phyloP scores from a whole-genome alignment of 2,113 vertebrate species.

The Sciurus niger region DNA sequence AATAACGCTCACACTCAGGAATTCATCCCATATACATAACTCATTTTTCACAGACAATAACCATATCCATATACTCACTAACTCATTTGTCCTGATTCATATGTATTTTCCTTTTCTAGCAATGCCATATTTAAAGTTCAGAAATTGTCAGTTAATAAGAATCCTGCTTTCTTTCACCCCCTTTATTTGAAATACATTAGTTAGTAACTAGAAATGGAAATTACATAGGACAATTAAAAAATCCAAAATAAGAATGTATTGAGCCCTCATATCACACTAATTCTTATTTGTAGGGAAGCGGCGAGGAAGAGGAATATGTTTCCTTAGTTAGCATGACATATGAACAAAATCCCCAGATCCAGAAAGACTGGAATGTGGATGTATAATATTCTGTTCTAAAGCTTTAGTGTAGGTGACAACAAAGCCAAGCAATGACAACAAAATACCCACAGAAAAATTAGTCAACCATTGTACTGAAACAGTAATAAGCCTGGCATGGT shows the following conservation, averaged over 20 bases:
- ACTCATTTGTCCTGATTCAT: slow-evolving; percentile 52
- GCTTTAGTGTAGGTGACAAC: not conserved
- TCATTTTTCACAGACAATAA: slow-evolving; percentile 66
- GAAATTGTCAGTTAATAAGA: slow-evolving; percentile 47
- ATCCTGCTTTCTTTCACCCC: slow-evolving; percentile 17
- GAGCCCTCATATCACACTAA: not conserved
- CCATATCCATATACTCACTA: not conserved
- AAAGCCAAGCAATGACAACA: not conserved
- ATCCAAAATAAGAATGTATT: slow-evolving; percentile 2
- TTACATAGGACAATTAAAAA: not conserved
- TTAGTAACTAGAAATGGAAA: slow-evolving; percentile 41
- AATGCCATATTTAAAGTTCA: slow-evolving; percentile 43
- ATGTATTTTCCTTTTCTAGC: slow-evolving; percentile 30
- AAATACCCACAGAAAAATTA: not conserved
- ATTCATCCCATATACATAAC: slow-evolving; percentile 45
- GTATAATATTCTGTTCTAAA: slow-evolving; percentile 21
- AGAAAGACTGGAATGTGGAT: not conserved
- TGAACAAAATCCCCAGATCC: not conserved
- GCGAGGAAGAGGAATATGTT: not conserved
- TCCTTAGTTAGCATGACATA: not conserved
- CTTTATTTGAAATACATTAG: slow-evolving; percentile 20
- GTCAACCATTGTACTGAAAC: not conserved
- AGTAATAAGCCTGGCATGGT: no score
- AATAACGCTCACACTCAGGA: slow-evolving; percentile 57
- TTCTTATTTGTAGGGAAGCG: not conserved